Evolutionary conservation across 2,888 invertebrate genomes (phyloP).

Genomic region (Abrostola tripartita): DNA sequence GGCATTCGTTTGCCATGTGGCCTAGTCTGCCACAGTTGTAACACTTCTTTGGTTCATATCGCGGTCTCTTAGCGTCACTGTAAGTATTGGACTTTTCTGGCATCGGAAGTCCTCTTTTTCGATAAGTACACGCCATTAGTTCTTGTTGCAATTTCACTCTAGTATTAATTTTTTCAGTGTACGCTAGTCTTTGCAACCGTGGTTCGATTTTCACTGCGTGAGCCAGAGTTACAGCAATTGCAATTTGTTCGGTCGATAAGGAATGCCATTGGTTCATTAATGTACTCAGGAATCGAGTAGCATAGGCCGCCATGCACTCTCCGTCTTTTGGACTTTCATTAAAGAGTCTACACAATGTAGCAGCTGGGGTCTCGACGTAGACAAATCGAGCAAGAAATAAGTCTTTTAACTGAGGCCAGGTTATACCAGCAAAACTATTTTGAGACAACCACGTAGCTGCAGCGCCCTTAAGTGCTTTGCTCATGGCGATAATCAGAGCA

Average conservation of each 20-base stretch:
- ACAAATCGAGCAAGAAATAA: slow-evolving; percentile 4
- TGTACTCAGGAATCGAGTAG: neutral
- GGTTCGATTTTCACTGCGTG: slow-evolving; percentile 7
- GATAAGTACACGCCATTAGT: slow-evolving; percentile 3
- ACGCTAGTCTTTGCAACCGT: neutral
- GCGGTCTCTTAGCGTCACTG: slow-evolving; percentile 5
- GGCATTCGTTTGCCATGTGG: slow-evolving; percentile 4
- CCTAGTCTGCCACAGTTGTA: slow-evolving; percentile 3
- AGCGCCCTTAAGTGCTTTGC: slow-evolving; percentile 4
- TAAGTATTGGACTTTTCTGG: neutral
- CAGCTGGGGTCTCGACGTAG: slow-evolving; percentile 6
- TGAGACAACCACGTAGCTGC: slow-evolving; percentile 9
- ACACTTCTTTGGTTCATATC: neutral
- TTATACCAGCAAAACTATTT: slow-evolving; percentile 7
- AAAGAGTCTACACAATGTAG: neutral
- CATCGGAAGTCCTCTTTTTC: neutral
- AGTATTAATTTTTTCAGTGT: neutral
- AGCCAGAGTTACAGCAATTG: slow-evolving; percentile 1
- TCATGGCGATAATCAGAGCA: slow-evolving; percentile 5
- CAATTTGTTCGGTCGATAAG: neutral
- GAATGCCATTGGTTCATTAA: slow-evolving; percentile 1
- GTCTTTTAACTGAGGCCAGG: slow-evolving; percentile 3
- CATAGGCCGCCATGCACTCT: neutral
- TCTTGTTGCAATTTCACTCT: slow-evolving; percentile 2
- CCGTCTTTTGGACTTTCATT: slow-evolving; percentile 1